Evolutionary conservation across 2,113 vertebrate genomes (phyloP).

Genomic region (Colistium nudipinnis): DNA sequence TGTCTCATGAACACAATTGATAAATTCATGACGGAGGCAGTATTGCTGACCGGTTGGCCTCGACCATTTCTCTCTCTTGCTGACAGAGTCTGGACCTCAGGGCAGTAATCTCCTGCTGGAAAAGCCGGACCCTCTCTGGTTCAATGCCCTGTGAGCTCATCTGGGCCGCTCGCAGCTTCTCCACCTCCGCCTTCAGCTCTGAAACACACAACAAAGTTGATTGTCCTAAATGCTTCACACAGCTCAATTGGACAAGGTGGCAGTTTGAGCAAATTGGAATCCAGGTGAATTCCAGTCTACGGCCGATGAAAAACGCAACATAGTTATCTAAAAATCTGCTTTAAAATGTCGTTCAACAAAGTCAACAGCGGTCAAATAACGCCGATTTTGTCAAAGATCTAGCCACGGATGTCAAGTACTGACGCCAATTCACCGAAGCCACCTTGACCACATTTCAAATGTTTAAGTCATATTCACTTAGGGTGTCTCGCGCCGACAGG

Average conservation of each 20-base stretch:
- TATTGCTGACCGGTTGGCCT: conserved; percentile 87
- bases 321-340: neutral
- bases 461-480: conserved; percentile 25
- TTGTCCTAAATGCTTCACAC: neutral
- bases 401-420: neutral
- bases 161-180: conserved; percentile 91
- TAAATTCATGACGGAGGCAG: conserved; percentile 12
- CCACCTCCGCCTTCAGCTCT: conserved; percentile 97
- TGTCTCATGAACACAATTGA: neutral
- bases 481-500: conserved; percentile 16
- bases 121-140: conserved; percentile 86
- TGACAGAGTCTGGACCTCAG: conserved; percentile 86
- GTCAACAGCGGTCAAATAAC: conserved; percentile 4
- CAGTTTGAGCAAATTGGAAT: neutral
- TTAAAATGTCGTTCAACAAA: neutral
- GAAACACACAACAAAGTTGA: conserved; percentile 10
- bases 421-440: conserved; percentile 17
- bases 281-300: neutral
- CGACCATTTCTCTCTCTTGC: conserved; percentile 89
- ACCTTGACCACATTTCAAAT: conserved; percentile 17
- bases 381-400: conserved; percentile 5
- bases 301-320: neutral
- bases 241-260: neutral
- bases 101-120: conserved; percentile 88
- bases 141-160: conserved; percentile 84